A percentile compares a stretch with the other conserved stretches of the same genome.
phyloP scores from a whole-genome alignment of 2,888 invertebrate genomes.

The Drosophila villosipedis region DNA sequence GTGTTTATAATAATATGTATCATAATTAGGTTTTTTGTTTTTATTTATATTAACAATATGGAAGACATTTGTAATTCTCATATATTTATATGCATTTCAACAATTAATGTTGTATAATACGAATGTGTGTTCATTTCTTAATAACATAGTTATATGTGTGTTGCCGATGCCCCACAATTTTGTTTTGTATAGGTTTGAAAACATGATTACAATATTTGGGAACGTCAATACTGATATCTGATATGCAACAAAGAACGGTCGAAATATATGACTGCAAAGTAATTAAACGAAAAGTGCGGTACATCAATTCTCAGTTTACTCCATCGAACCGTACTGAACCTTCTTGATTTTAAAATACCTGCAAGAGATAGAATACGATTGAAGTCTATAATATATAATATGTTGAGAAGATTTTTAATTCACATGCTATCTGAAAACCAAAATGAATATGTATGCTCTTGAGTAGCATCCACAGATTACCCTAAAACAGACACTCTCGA shows the following conservation, averaged over 20 bases:
- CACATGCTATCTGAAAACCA: not conserved
- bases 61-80: slow-evolving; percentile 82
- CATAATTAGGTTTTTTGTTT: slow-evolving; percentile 30
- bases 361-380: slow-evolving; percentile 83
- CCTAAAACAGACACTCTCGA: not conserved
- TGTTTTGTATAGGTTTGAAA: slow-evolving; percentile 31
- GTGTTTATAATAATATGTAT: slow-evolving; percentile 34
- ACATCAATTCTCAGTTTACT: slow-evolving; percentile 86
- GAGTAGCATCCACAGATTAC: too few species aligned
- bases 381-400: not conserved
- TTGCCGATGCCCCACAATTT: slow-evolving; percentile 31
- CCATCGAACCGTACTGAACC: slow-evolving; percentile 96
- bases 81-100: slow-evolving; percentile 51
- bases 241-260: slow-evolving; percentile 59
- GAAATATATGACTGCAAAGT: slow-evolving; percentile 51
- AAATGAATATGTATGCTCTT: not conserved
- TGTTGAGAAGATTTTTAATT: not conserved
- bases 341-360: slow-evolving; percentile 95
- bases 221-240: slow-evolving; percentile 47
- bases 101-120: slow-evolving; percentile 36
- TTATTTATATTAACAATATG: slow-evolving; percentile 79
- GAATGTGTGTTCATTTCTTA: slow-evolving; percentile 28
- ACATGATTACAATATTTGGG: slow-evolving; percentile 55
- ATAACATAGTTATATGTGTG: slow-evolving; percentile 38
- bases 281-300: slow-evolving; percentile 44